Conservation (phyloP, 2,797 vertebrate species). For the Tauraco hartlaubi region DNA sequence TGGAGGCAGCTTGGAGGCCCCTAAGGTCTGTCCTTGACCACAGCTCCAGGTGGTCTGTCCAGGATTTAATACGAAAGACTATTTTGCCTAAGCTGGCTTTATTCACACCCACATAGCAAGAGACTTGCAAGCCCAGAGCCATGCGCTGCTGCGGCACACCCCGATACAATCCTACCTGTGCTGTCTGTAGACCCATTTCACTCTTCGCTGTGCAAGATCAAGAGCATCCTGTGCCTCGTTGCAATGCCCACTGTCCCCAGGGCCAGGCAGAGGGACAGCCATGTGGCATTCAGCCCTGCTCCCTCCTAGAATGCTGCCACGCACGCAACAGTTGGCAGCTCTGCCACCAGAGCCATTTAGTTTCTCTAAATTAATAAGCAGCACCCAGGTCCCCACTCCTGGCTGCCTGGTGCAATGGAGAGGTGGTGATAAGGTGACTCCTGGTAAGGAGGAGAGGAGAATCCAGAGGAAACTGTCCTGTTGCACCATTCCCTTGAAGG, state of each 20-base stretch:
- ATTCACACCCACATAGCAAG: neutral
- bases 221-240: accelerated
- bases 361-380: conserved; percentile 20
- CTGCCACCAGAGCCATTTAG: conserved; percentile 6
- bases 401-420: neutral
- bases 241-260: neutral
- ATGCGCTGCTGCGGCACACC: accelerated
- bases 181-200: neutral
- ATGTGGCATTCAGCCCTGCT: neutral
- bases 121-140: neutral
- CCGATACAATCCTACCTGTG: neutral
- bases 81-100: conserved; percentile 42
- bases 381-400: conserved; percentile 55
- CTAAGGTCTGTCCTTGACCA: neutral
- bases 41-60: neutral
- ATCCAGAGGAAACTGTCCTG: neutral
- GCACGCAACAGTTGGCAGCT: neutral
- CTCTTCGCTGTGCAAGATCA: neutral
- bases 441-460: neutral
- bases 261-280: neutral
- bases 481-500: neutral
- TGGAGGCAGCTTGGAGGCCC: neutral
- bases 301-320: accelerated
- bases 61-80: conserved; percentile 12
- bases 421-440: neutral